Base-by-base conservation (phyloP, 1,140 invertebrate genomes). In the Tetragonula clypearis region DNA sequence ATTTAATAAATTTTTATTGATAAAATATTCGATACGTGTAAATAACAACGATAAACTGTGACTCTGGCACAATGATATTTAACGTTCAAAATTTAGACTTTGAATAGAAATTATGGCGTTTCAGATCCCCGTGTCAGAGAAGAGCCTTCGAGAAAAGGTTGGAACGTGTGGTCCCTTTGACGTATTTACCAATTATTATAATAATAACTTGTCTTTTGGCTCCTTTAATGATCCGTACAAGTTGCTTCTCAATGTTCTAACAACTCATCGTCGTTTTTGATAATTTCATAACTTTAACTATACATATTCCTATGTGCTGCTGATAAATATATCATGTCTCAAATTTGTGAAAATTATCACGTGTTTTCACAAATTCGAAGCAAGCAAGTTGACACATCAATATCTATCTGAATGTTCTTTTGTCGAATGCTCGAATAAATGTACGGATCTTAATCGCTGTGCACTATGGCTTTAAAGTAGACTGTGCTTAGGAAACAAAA, bases 81-180 rank as follows among this genome's bases (percentile, higher is more conserved):
- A 79, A 79, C 8, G 65, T 77, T 77, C 75, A 71, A 88, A 81
- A 84, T 84, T 86, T 86, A 88, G 90, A 91, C 91, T 90, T 94
- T 94, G 93, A 94, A 94, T 90, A 91, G 89, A 91, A 93, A 93
- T 94, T 95, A 87, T 95, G 94, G 91, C 92, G 89, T 95, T 95
- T 93, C 94, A 95, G 94, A 95, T 95, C 90, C 94, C 94, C 79
- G 92, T 92, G 92, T 94, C 94, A 94, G 93, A 94, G 93, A 94
- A 94, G 94, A 93, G 91, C 88, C 92, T 95, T 92, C 94, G 92
- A 92, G 92, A 94, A 94, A 95, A 95, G 94, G 94, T 95, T 92
- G 94, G 94, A 93, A 92, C 91, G 92, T 93, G 93, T 94, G 93
- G 86, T 92, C 92, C 92, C 89, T 81, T 93, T 94, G 88, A 94